A percentile compares a stretch with the other conserved stretches of the same genome.
Evolutionary conservation across 92 coral and sea anemone species (phyloP).

Genomic region (Epizoanthus fatuus): DNA sequence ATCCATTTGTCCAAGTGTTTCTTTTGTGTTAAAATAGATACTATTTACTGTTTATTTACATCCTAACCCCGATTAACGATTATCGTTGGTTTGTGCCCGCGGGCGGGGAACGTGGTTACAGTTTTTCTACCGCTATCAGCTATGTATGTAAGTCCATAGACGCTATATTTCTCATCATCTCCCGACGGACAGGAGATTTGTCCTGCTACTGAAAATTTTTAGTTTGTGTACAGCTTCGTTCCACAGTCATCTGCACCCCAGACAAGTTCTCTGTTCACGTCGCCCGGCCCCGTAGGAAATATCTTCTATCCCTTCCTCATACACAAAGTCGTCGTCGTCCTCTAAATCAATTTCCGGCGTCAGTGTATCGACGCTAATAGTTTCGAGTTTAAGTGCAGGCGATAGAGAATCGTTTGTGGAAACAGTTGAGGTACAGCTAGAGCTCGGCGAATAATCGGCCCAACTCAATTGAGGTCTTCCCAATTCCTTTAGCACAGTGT

Average conservation of each 20-base stretch:
- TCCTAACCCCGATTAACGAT: too few relatives aligned
- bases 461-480: conserved; percentile 23
- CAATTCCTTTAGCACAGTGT: conserved; percentile 68
- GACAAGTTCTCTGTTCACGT: neutral
- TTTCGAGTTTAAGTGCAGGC: conserved; percentile 52
- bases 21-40: conserved; percentile 5
- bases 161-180: too few relatives aligned
- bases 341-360: conserved; percentile 68
- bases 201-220: too few relatives aligned
- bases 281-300: neutral
- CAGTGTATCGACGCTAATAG: conserved; percentile 68
- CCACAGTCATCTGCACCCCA: neutral
- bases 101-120: too few relatives aligned
- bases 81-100: too few relatives aligned
- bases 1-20: neutral
- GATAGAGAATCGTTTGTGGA: conserved; percentile 46
- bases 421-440: conserved; percentile 17
- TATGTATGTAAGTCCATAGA: too few relatives aligned
- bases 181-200: too few relatives aligned
- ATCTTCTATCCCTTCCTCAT: neutral
- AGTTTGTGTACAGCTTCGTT: too few relatives aligned
- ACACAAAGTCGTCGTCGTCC: conserved; percentile 8
- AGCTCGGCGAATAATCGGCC: neutral
- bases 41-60: conserved; percentile 24
- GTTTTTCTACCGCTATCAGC: too few relatives aligned